A percentile compares a stretch with the other conserved stretches of the same genome.
phyloP scores from a whole-genome alignment of 2,888 invertebrate species.

The Diloba caeruleocephala region DNA sequence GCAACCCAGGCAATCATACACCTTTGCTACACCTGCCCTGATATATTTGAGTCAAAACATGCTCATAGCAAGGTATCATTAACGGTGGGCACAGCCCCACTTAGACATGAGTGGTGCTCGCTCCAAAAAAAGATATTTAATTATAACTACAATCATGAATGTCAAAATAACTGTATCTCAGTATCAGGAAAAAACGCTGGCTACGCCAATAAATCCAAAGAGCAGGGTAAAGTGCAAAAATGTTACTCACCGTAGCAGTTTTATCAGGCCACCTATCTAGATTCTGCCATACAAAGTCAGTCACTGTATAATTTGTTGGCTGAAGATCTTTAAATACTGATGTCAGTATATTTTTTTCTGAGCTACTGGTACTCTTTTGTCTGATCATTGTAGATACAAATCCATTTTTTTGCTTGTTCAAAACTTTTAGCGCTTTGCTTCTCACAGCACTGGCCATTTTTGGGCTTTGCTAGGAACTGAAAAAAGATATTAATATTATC shows the following conservation, averaged over 20 bases:
- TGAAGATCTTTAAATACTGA: constrained; percentile 86
- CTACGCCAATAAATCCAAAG: neutral
- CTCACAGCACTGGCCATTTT: constrained; percentile 42
- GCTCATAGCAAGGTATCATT: too few species aligned
- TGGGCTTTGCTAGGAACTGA: constrained; percentile 2
- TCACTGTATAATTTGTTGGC: constrained; percentile 84
- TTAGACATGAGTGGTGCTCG: too few species aligned
- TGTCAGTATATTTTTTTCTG: constrained; percentile 70
- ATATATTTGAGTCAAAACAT: too few species aligned
- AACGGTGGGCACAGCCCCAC: too few species aligned
- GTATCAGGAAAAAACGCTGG: neutral
- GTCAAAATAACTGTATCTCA: too few species aligned
- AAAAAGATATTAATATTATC: neutral
- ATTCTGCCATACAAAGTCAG: constrained; percentile 91
- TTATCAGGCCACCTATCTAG: constrained; percentile 91
- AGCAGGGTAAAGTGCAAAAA: neutral
- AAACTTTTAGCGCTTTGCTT: constrained; percentile 35
- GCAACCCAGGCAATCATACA: too few species aligned
- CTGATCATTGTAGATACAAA: constrained; percentile 35
- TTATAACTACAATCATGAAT: too few species aligned
- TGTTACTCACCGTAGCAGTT: constrained; percentile 90
- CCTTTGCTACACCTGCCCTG: too few species aligned
- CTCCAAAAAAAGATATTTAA: too few species aligned
- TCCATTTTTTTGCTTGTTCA: constrained; percentile 38
- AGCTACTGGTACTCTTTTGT: constrained; percentile 59